Evolutionary conservation across 2,797 vertebrate genomes (phyloP), one percentile per base, ranked within the genome.

Genomic region (Oreochromis grahami): DNA sequence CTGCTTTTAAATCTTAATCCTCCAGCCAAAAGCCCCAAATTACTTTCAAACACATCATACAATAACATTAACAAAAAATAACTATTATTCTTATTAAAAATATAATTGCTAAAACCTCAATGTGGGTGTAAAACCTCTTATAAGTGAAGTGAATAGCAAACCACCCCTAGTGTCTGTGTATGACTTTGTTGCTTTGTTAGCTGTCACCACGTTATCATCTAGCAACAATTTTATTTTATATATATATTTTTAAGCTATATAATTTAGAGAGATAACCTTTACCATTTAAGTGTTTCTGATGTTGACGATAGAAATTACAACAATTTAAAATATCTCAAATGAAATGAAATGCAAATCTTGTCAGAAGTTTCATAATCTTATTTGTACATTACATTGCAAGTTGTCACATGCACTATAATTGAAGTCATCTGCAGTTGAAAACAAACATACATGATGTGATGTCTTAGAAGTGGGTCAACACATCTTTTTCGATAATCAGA

Each of bases 21-120:
- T 15, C 5, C 10, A 32, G 5, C 5, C 13, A 17, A 55, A 80
- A 19, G 14, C 0, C 0, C 24, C 43, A 48, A 48, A 29, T 48
- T 19, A 32, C 43, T 45, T 72, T 72, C 15, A 48, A 1, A 48
- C 29, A 4, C 17, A 29, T 7, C 9, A 26, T 2, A 74, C 0
- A 38, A 7, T 21, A 74, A 32, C 68, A 48, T 74, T 74, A 50
- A 48, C 43, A 74, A 74, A 19, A 15, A 50, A 32, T 32, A 50
- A 72, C 24, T 48, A 29, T 26, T 72, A 48, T 72, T 45, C 6
- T 29, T 3, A 29, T 72, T 50, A 48, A 48, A 72, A 72, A 70
- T 70, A 72, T 48, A 72, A 48, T 72, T 29, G 68, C 24, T 32
- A 48, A 48, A 48, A 45, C 41, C 41, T 60, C 32, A n/a, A 2